A percentile compares a stretch with the other conserved stretches of the same genome.
Conservation (phyloP, 2,113 vertebrate species). For the Cynoglossus semilaevis region DNA sequence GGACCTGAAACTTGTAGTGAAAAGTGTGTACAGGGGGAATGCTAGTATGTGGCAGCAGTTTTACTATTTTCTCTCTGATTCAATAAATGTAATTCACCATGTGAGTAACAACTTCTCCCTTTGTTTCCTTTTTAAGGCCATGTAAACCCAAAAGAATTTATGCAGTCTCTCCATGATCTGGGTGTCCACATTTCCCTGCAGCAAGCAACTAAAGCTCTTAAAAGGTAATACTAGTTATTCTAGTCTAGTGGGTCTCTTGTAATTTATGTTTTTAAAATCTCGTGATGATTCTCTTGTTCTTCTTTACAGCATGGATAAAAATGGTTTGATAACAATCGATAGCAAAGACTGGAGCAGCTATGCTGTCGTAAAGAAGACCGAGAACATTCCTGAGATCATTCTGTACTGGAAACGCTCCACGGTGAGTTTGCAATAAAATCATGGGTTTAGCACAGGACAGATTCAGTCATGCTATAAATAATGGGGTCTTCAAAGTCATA, state of each 20-base stretch:
- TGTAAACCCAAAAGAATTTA: conserved; percentile 86
- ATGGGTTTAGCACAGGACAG: background rate
- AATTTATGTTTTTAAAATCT: background rate
- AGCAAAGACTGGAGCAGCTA: conserved; percentile 94
- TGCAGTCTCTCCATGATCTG: conserved; percentile 88
- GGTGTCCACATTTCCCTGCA: conserved; percentile 90
- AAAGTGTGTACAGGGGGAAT: conserved; percentile 86
- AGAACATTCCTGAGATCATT: conserved; percentile 96
- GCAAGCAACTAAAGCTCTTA: conserved; percentile 89
- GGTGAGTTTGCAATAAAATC: conserved; percentile 72
- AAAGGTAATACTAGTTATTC: conserved; percentile 76
- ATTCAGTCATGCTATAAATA: too few relatives aligned
- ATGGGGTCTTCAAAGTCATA: too few relatives aligned
- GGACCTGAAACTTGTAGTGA: conserved; percentile 92
- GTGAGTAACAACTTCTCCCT: background rate
- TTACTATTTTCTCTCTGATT: background rate
- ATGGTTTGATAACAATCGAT: conserved; percentile 92
- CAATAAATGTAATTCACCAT: background rate
- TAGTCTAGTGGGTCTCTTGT: background rate
- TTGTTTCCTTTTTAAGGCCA: conserved; percentile 70
- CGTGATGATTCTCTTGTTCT: background rate
- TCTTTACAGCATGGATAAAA: conserved; percentile 90
- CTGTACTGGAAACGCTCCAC: conserved; percentile 98
- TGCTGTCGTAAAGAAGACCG: conserved; percentile 83
- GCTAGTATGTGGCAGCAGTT: conserved; percentile 75